Evolutionary conservation across 2,797 vertebrate species (phyloP), one percentile per base, ranked within the genome.

Genomic region (Capromys pilorides): DNA sequence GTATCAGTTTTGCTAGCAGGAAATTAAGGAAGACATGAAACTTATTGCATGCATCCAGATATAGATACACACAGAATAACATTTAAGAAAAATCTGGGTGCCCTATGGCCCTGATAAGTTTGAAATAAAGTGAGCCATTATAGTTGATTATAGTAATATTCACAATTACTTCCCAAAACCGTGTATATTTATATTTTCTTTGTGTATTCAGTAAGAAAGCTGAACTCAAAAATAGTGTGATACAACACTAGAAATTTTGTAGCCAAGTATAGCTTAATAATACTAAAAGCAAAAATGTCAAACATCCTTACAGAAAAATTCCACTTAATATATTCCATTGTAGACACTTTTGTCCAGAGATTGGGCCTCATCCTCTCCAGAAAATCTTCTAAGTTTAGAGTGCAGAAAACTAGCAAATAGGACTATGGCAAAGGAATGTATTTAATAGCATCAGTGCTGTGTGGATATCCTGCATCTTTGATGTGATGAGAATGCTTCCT

Each of bases 231-330:
- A 51, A 28, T 36, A 89, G 59, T 66, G 41, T 13, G n/a, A 73
- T 39, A 77, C 28, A 71, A 33, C n/a, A 90, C 36, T 51, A 87
- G 67, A 66, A 85, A 49, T n/a, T 67, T 13, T 66, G 12, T n/a
- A 80, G 80, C 51, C 24, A 61, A 93, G 71, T 49, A 26, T 16
- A 71, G 12, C 61, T 41, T 57, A 71, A 94, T 75, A 54, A 88
- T 31, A 91, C 61, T 45, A 90, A 89, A 54, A 36, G 33, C 14
- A 80, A n/a, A 33, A 22, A 75, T 14, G 82, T 26, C 80, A 36
- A 69, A n/a, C 8, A 64, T 94, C 33, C 31, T 92, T 78, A 75
- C 21, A 83, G 16, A 93, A 87, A 49, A 94, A 82, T 86, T 86
- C 8, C 41, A 73, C 57, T 83, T 71, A 89, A 33, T 62, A 62